These are phyloP conservation scores for Mustelus asterias DNA, from an alignment of 2,113 vertebrate species.

Conservation along the genomic window DNA sequence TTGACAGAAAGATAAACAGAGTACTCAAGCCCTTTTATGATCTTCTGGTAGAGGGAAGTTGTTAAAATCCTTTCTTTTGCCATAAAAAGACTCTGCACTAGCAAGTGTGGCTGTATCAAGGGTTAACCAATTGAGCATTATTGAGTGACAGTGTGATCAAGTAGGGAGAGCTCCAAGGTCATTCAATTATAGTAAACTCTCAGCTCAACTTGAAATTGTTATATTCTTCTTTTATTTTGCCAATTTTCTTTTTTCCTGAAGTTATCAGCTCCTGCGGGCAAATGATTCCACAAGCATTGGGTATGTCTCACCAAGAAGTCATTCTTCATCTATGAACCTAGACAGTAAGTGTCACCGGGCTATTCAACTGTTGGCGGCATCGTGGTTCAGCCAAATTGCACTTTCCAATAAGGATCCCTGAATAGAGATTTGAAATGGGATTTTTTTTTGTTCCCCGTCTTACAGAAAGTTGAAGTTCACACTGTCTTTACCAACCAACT, in stretches of 20 bases:
- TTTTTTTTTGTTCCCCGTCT: not conserved
- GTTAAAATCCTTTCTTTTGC: not conserved
- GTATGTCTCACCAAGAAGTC: conserved; percentile 9
- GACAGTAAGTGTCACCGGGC: not conserved
- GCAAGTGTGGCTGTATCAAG: not conserved
- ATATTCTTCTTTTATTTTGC: conserved; percentile 29
- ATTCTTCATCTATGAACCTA: not conserved
- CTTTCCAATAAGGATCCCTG: not conserved
- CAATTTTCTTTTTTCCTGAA: conserved; percentile 14
- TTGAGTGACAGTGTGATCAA: conserved; percentile 19
- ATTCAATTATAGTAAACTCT: conserved; percentile 24
- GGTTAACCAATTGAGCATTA: conserved; percentile 20
- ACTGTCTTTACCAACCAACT: not conserved
- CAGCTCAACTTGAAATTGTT: conserved; percentile 25
- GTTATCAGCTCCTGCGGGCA: not conserved
- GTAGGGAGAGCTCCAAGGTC: conserved; percentile 5
- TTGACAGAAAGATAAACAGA: not conserved
- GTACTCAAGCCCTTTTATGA: not conserved
- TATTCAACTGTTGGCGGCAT: not conserved
- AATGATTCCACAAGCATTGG: not conserved
- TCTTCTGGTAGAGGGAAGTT: not conserved
- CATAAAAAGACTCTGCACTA: not conserved
- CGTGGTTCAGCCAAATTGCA: not conserved
- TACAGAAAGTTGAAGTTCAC: not conserved
- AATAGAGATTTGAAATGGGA: not conserved